Evolutionary conservation across 2,888 invertebrate species (phyloP).

Genomic region (Caenorhabditis afra): DNA sequence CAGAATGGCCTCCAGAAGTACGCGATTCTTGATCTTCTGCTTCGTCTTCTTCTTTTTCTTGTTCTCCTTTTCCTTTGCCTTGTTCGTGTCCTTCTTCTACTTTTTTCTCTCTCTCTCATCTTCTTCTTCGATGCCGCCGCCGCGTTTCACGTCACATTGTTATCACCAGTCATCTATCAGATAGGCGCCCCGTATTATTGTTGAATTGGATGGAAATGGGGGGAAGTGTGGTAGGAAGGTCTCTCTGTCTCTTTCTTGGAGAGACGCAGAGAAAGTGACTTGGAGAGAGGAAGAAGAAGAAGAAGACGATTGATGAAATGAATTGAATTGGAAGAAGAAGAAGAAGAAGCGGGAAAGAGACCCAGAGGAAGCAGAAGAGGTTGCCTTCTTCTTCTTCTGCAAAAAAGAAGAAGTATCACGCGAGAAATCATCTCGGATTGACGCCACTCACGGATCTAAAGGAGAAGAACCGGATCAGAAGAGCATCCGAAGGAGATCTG

Average conservation of each 20-base stretch:
- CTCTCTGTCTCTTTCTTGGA: neutral
- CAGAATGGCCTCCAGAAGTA: neutral
- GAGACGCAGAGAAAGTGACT: conserved; percentile 32
- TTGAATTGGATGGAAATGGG: conserved; percentile 49
- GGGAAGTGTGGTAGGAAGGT: conserved; percentile 19
- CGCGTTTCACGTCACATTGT: conserved; percentile 56
- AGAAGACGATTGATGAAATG: conserved; percentile 46
- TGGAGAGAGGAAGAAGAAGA: neutral
- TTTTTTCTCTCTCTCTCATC: conserved; percentile 5
- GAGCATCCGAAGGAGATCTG: too few relatives aligned
- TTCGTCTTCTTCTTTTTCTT: conserved; percentile 5
- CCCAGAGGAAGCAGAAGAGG: conserved; percentile 1
- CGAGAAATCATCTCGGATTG: too few relatives aligned
- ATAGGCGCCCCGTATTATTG: conserved; percentile 58
- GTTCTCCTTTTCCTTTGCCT: neutral
- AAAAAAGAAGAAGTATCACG: too few relatives aligned
- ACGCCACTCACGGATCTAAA: too few relatives aligned
- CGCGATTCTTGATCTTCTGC: conserved; percentile 26
- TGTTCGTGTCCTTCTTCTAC: conserved; percentile 15
- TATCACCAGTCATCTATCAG: conserved; percentile 57
- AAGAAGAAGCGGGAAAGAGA: conserved; percentile 4
- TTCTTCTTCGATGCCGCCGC: conserved; percentile 11
- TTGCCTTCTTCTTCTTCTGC: neutral
- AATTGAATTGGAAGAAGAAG: conserved; percentile 49
- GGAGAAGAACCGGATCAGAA: too few relatives aligned